Percentiles rank a stretch among this genome's conserved stretches.
These are phyloP conservation scores for Phyllotreta cruciferae DNA, from an alignment of 2,888 invertebrate genomes.

Conservation along the genomic window DNA sequence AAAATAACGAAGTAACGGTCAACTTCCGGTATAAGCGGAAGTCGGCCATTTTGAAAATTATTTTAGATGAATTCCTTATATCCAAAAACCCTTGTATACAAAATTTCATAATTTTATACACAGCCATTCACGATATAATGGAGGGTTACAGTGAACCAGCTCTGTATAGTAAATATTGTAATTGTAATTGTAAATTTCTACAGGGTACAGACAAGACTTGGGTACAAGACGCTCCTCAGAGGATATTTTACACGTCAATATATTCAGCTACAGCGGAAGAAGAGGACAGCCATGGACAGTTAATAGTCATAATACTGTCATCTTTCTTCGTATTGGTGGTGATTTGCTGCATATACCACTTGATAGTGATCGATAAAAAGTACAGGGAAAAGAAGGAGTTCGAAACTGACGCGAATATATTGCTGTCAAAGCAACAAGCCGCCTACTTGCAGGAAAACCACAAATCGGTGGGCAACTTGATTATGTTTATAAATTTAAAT, in stretches of 20 bases:
- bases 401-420: conserved; percentile 78
- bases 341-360: conserved; percentile 73
- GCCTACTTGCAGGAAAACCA: conserved; percentile 67
- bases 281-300: conserved; percentile 79
- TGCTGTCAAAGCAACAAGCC: conserved; percentile 77
- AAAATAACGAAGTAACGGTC: too few relatives aligned
- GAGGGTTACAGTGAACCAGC: too few relatives aligned
- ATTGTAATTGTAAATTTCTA: conserved; percentile 7
- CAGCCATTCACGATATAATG: too few relatives aligned
- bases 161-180: too few relatives aligned
- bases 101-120: too few relatives aligned
- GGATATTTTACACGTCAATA: conserved; percentile 76
- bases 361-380: conserved; percentile 77
- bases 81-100: too few relatives aligned
- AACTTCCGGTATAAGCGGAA: too few relatives aligned
- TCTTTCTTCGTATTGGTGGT: conserved; percentile 76
- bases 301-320: conserved; percentile 80
- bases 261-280: conserved; percentile 77
- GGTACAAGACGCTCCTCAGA: conserved; percentile 84
- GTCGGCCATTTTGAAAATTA: too few relatives aligned
- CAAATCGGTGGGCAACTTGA: conserved; percentile 42
- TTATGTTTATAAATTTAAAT: too few relatives aligned
- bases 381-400: conserved; percentile 76
- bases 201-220: conserved; percentile 81
- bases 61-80: too few relatives aligned